Evolutionary conservation across 2,797 vertebrate genomes (phyloP), one percentile per base, ranked within the genome.

Genomic region (Brotula barbata): DNA sequence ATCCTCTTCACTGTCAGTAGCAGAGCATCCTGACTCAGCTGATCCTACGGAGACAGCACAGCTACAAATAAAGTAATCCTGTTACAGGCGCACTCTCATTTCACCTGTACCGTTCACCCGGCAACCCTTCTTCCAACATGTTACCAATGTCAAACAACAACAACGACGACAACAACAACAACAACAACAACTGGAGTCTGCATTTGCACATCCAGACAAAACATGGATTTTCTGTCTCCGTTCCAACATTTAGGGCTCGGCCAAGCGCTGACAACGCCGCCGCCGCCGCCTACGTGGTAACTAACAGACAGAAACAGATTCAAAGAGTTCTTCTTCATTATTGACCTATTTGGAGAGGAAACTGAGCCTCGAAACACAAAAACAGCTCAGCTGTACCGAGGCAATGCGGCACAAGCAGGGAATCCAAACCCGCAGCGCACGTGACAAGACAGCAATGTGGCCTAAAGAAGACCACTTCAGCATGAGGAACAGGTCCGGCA

Each of bases 191-290:
- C 16, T 34, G 33, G 31, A 22, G 17, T 41, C 55, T 53, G 57
- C 62, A 55, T 52, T 28, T 25, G 70, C 69, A 57, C 56, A 51
- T 43, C 36, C 15, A 21, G 37, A 50, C 41, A 1, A 40, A 23
- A 71, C 41, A 15, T 67, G 53, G 61, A 76, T 74, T 76, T 64
- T 44, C 60, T 41, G 68, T 67, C 61, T 34, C 2, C 0, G 16
- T 23, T 33, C 0, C 21, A 52, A 47, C 28, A 7, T 19, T 3
- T 47, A 58, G 36, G 31, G 65, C 59, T 45, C 15, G 5, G 28
- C 31, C 28, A 21, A 21, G 9, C 3, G 45, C 68, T 61, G 77
- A 75, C 45, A 64, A 50, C 25, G 25, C n/a, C 45, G 33, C 46
- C 39, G 42, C 40, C 56, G 60, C 40, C 34, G 15, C 45, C 9